Percentiles rank a stretch among this genome's conserved stretches.
Evolutionary conservation across 2,113 vertebrate species (phyloP).

Genomic region (Sprattus sprattus): DNA sequence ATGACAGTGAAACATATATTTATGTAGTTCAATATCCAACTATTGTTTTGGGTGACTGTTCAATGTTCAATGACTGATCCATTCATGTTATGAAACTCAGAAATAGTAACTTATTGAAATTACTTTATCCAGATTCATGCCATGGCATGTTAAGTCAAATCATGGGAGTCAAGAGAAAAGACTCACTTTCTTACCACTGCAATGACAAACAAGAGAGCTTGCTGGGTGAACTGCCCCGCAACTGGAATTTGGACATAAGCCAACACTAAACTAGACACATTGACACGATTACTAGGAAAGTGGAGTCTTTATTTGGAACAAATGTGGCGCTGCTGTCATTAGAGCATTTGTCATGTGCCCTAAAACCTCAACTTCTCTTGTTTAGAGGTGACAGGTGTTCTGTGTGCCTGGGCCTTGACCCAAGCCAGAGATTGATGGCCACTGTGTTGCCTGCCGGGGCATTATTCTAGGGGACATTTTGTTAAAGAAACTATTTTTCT

Average conservation of each 20-base stretch:
- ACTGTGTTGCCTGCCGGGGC: neutral
- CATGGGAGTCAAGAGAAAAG: neutral
- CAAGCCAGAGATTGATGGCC: neutral
- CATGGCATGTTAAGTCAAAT: neutral
- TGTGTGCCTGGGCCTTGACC: neutral
- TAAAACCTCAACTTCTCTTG: neutral
- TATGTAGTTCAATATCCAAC: neutral
- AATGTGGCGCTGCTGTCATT: neutral
- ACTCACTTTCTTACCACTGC: neutral
- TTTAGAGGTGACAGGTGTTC: slow-evolving; percentile 3
- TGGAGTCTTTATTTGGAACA: neutral
- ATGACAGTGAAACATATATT: too few species aligned
- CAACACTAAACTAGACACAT: neutral
- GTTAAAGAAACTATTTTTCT: neutral
- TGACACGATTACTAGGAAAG: neutral
- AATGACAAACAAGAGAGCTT: neutral
- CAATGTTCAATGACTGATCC: too few species aligned
- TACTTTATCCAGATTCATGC: neutral
- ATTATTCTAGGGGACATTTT: neutral
- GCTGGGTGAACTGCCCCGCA: neutral
- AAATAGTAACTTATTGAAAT: neutral
- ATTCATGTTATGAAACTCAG: neutral
- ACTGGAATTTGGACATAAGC: neutral
- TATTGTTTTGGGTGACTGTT: neutral
- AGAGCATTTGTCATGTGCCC: neutral